Conservation (phyloP, 2,797 vertebrate genomes). For the Aplochiton taeniatus region DNA sequence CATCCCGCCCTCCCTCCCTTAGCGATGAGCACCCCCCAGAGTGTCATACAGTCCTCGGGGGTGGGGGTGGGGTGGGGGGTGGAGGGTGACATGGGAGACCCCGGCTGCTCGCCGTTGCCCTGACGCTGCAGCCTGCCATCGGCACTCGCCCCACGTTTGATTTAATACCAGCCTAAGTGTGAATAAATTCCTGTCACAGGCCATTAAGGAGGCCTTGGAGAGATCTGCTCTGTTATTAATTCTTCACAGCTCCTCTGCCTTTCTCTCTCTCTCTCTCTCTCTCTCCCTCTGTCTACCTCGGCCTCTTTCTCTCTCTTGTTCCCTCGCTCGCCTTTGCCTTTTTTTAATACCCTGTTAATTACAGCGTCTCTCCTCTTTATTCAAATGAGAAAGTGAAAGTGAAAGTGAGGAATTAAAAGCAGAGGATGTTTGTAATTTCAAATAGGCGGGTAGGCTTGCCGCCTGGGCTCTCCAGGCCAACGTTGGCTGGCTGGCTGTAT, state of each 20-base stretch:
- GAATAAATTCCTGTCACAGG: conserved; percentile 85
- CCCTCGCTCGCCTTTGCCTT: conserved; percentile 26
- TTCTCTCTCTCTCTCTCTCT: conserved; percentile 28
- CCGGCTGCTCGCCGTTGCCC: conserved; percentile 10
- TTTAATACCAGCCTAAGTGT: conserved; percentile 84
- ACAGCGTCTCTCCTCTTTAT: conserved; percentile 76
- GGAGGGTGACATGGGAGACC: conserved; percentile 36
- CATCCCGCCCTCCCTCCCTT: conserved; percentile 18
- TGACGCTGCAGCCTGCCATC: conserved; percentile 62
- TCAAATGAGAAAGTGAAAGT: conserved; percentile 69
- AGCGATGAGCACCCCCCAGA: not conserved
- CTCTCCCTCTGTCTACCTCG: conserved; percentile 7
- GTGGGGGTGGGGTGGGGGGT: conserved; percentile 19
- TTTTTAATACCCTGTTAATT: conserved; percentile 81
- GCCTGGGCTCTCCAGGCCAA: conserved; percentile 23
- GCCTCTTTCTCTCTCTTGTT: not conserved
- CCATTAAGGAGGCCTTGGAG: conserved; percentile 84
- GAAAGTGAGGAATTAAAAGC: conserved; percentile 71
- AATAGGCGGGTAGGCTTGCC: conserved; percentile 37
- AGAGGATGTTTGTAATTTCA: conserved; percentile 70
- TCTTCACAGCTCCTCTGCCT: conserved; percentile 71
- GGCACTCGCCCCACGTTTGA: conserved; percentile 72
- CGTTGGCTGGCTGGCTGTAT: conserved; percentile 22
- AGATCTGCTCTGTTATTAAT: conserved; percentile 82
- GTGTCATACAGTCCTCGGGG: conserved; percentile 25